Base-by-base conservation (phyloP, 2,888 invertebrate species). In the Amphipoea oculea region DNA sequence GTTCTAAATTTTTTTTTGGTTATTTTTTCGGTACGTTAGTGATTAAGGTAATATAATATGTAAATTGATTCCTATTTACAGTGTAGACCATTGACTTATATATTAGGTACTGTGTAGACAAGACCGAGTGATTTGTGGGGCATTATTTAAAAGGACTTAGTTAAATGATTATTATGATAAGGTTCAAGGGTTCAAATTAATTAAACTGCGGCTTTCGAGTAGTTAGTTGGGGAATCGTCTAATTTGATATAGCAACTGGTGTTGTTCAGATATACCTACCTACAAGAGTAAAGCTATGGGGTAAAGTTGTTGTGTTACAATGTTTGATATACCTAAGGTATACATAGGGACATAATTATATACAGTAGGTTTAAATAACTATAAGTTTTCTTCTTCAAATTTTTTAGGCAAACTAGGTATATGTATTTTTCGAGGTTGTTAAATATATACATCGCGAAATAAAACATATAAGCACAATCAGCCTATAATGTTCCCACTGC, bases 1-100 rank as follows among this genome's bases (percentile, higher is more conserved):
- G 70, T 79, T 75, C 76, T 76, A 68, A 76, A 57, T 69, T 79
- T 86, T 83, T 86, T 83, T 88, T 88, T 57, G 73, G 73, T 81
- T 70, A 73, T 80, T 81, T 76, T 73, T 74, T 83, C 20, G n/a
- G 14, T 23, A 40, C 20, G 2, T 36, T 69, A 45, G 70, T 82
- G 45, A 63, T 77, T 51, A 63, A 75, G 51, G 63, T 63, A 63
- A 77, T 78, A 75, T 4, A 60, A 12, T 71, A 57, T 70, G 71
- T 42, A 71, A 71, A 71, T 71, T 42, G 42, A 71, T 42, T 17
- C 17, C 11, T 71, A 71, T 40, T 40, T 40, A n/a, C 36, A 17
- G 63, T 60, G 42, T 42, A 36, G 36, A 36, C 36, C 36, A 36
- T 36, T 36, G 36, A 36, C 36, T 36, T 36, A 36, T 36, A 36